phyloP scores from a whole-genome alignment of 2,797 vertebrate genomes.

The Lepilemur septentrionalis region DNA sequence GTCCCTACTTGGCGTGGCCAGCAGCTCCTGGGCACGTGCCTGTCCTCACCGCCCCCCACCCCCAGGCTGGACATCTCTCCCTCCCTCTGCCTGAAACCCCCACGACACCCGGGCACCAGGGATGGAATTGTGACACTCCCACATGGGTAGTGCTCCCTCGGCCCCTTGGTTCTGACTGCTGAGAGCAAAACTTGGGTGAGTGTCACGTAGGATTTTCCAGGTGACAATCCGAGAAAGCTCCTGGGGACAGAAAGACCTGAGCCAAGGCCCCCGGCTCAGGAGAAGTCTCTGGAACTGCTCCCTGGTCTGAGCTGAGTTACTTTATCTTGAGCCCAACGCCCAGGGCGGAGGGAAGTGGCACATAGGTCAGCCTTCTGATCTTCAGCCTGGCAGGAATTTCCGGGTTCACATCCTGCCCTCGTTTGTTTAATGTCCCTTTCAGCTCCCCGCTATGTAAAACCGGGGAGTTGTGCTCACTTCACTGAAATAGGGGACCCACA shows the following conservation, averaged over 20 bases:
- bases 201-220: neutral
- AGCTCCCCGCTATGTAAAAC: neutral
- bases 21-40: neutral
- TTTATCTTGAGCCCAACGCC: neutral
- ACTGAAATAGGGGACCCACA: neutral
- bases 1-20: no score
- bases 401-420: neutral
- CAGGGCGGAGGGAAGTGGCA: neutral
- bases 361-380: neutral
- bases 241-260: neutral
- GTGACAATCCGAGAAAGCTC: neutral
- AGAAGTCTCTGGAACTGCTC: no score
- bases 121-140: accelerated
- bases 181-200: neutral
- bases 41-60: neutral
- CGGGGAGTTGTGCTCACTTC: accelerated
- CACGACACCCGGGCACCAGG: accelerated
- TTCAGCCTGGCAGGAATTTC: neutral
- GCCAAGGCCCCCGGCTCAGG: neutral
- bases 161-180: neutral
- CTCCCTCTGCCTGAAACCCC: neutral
- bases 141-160: neutral
- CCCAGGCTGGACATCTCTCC: neutral
- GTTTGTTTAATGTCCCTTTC: neutral
- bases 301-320: neutral